Evolutionary conservation across 2,888 invertebrate species (phyloP).

Genomic region (Eupithecia inturbata): DNA sequence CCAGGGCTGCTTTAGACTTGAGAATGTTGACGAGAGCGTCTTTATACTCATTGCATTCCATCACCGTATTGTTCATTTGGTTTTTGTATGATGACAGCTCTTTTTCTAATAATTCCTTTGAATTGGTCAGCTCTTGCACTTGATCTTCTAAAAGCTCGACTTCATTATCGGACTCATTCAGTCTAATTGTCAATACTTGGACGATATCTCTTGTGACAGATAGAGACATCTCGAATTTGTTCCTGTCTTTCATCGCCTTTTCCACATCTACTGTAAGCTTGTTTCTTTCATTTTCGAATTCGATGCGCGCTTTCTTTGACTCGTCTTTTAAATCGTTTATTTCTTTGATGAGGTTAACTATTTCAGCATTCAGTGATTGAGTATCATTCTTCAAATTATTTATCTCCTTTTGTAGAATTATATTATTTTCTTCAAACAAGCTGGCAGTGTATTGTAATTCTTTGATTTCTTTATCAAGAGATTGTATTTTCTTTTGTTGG

Average conservation of each 20-base stretch:
- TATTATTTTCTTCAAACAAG: conserved; percentile 65
- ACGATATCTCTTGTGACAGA: conserved; percentile 84
- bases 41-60: conserved; percentile 78
- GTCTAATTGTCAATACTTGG: conserved; percentile 82
- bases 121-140: conserved; percentile 60
- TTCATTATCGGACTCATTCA: conserved; percentile 85
- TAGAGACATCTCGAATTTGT: conserved; percentile 84
- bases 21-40: conserved; percentile 77
- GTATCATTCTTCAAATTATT: conserved; percentile 62
- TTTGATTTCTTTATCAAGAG: conserved; percentile 67
- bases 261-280: conserved; percentile 75
- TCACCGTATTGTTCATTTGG: conserved; percentile 64
- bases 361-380: conserved; percentile 60
- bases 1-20: conserved; percentile 76
- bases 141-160: conserved; percentile 82
- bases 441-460: conserved; percentile 65
- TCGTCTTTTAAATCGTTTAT: conserved; percentile 68
- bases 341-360: conserved; percentile 57
- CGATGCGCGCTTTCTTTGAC: conserved; percentile 65
- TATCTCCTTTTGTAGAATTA: conserved; percentile 62
- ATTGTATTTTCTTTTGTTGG: conserved; percentile 66
- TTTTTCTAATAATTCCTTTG: conserved; percentile 68
- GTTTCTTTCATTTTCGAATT: conserved; percentile 75
- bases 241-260: conserved; percentile 78
- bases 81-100: conserved; percentile 69